Evolutionary conservation across 2,113 vertebrate genomes (phyloP), one percentile per base, ranked within the genome.

Genomic region (Amphilophus citrinellus): DNA sequence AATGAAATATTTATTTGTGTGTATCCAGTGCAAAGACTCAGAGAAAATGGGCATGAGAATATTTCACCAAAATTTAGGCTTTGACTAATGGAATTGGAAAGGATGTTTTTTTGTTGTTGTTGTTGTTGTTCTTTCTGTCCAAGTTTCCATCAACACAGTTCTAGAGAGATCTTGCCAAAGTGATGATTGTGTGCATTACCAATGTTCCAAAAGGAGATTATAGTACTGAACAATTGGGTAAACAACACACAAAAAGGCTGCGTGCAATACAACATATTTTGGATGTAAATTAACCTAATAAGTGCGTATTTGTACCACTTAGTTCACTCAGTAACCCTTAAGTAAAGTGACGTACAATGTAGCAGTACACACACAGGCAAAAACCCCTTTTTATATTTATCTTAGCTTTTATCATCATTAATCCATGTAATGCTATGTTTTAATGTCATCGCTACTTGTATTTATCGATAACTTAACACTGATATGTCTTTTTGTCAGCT

Each of bases 41-140:
- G 89, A 88, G 68, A 87, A 89, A 89, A 86, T 88, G 61, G 68
- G 61, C 73, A 90, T 76, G 68, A 91, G 88, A 89, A 79, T 66
- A 76, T 89, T 90, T 92, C 53, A 65, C 73, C 77, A 65, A 71
- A 82, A 87, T 78, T 59, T 63, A 60, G 76, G 53, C 77, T 61
- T 73, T 10, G 44, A 32, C 75, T 87, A 85, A 85, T 80, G 89
- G 68, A 90, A 35, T 60, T 87, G 85, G 77, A 89, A 86, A 68
- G 8, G 0, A 50, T 73, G 58, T 2, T 15, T 22, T 24, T 73
- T 73, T 65, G 6, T 4, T 32, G 47, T 61, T 24, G 44, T 83
- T 50, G 61, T 83, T 66, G 59, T 37, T 44, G 58, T 14, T 22
- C 11, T 24, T 88, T 87, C 87, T 59, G 83, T 44, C 39, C 84